A percentile compares a stretch with the other conserved stretches of the same genome.
Evolutionary conservation across 2,797 vertebrate genomes (phyloP).

Genomic region (Zenarchopterus dispar): DNA sequence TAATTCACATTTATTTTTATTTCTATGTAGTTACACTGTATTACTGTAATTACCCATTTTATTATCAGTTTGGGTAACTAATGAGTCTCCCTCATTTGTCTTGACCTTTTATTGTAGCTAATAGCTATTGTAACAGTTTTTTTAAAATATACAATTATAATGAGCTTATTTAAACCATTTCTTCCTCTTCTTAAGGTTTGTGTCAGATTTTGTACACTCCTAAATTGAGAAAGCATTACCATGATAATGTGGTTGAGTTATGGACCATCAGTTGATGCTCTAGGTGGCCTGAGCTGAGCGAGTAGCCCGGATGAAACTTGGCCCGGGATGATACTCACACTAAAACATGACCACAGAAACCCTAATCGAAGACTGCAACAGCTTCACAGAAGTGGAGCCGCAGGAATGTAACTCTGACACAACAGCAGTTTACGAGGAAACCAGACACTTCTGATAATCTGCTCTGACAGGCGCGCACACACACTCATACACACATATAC

Average conservation of each 20-base stretch:
- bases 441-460: constrained; percentile 25
- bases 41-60: no score
- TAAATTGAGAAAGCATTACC: constrained; percentile 5
- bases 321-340: constrained; percentile 9
- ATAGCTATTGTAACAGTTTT: no score
- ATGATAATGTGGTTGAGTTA: constrained; percentile 10
- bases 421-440: constrained; percentile 14
- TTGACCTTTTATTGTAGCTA: no score
- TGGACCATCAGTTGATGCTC: constrained; percentile 26
- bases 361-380: constrained; percentile 29
- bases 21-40: no score
- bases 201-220: no score
- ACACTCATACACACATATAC: not conserved
- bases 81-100: no score
- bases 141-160: not conserved
- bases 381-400: constrained; percentile 27
- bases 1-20: no score
- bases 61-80: no score
- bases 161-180: not conserved
- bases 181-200: not conserved
- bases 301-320: constrained; percentile 20
- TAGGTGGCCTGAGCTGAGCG: constrained; percentile 23
- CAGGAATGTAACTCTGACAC: constrained; percentile 32
- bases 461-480: not conserved
- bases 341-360: constrained; percentile 44